These are phyloP conservation scores for Ophioderma brevispina DNA, from an alignment of 35 echinoderm and acorn worm genomes.

Conservation along the genomic window DNA sequence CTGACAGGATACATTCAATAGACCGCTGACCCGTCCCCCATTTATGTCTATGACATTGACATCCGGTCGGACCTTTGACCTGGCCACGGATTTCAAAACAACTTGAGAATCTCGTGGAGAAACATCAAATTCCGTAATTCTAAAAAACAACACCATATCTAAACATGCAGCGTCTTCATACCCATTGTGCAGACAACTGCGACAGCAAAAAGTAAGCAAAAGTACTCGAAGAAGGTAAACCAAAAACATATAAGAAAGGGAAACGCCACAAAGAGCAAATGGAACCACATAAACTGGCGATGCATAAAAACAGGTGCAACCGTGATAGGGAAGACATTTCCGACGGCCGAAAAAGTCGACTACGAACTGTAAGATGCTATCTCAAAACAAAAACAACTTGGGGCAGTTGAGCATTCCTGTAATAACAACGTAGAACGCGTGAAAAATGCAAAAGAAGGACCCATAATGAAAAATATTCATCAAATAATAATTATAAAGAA, in stretches of 20 bases:
- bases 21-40: no score
- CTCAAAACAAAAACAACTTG: not conserved
- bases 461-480: not conserved
- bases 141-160: not conserved
- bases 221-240: not conserved
- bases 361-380: not conserved
- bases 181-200: not conserved
- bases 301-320: not conserved
- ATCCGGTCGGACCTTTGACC: no score
- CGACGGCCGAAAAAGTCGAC: not conserved
- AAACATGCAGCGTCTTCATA: not conserved
- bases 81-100: not conserved
- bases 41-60: no score
- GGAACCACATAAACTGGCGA: not conserved
- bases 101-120: not conserved
- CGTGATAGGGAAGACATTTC: not conserved
- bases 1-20: no score
- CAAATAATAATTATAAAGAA: not conserved
- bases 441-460: not conserved
- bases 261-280: not conserved
- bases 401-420: not conserved
- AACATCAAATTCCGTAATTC: not conserved
- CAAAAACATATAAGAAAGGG: not conserved
- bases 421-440: not conserved
- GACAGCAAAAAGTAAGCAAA: not conserved